Percentiles rank a stretch among this genome's conserved stretches.
These are phyloP conservation scores for Coptodon bakossiorum DNA, from an alignment of 2,113 vertebrate species.

Conservation along the genomic window DNA sequence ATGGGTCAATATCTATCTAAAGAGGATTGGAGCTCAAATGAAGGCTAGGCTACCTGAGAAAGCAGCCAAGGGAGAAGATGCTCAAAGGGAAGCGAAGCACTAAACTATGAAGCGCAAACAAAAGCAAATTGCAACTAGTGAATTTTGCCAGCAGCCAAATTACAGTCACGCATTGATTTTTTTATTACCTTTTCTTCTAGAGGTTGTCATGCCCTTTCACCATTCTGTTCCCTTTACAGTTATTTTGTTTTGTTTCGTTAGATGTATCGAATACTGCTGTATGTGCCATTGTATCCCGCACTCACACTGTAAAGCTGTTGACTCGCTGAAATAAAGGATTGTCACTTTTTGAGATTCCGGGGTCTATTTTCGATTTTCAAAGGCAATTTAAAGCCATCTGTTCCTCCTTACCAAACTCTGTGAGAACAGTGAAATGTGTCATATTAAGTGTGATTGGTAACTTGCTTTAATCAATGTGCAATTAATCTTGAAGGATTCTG, in stretches of 20 bases:
- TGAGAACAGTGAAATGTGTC: slow-evolving; percentile 10
- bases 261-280: background rate
- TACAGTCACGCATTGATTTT: slow-evolving; percentile 26
- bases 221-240: background rate
- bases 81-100: slow-evolving; percentile 24
- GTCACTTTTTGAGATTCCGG: background rate
- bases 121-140: slow-evolving; percentile 27
- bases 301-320: background rate
- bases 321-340: background rate
- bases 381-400: slow-evolving; percentile 19
- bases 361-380: slow-evolving; percentile 12
- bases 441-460: slow-evolving; percentile 19
- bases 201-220: background rate
- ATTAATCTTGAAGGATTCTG: slow-evolving; percentile 20
- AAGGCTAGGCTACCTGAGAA: slow-evolving; percentile 33
- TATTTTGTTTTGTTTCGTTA: background rate
- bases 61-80: slow-evolving; percentile 24
- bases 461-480: slow-evolving; percentile 27
- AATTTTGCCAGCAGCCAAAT: slow-evolving; percentile 39
- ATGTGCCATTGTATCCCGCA: background rate
- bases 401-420: background rate
- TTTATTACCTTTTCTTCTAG: background rate
- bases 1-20: slow-evolving; percentile 55
- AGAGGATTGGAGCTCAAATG: slow-evolving; percentile 44
- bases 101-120: background rate